phyloP scores from a whole-genome alignment of 1,140 invertebrate species.

The Plutomurus gul region DNA sequence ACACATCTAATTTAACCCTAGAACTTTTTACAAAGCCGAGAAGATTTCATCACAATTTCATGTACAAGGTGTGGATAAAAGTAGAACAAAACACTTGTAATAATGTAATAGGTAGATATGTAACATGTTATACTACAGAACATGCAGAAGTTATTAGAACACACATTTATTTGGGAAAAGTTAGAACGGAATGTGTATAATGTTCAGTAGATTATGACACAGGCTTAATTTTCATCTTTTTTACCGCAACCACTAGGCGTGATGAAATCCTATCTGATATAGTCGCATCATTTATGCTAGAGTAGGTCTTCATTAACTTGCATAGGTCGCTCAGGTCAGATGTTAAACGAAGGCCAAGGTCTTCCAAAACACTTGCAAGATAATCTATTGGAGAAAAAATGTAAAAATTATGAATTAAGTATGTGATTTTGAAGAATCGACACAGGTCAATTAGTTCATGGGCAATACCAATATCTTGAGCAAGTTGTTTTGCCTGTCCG shows the following conservation, averaged over 20 bases:
- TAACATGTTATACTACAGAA: no score
- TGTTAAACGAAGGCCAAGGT: constrained; percentile 43
- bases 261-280: constrained; percentile 40
- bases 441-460: neutral
- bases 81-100: no score
- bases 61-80: no score
- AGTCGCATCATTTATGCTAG: constrained; percentile 34
- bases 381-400: constrained; percentile 45
- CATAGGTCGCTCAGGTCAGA: constrained; percentile 39
- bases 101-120: no score
- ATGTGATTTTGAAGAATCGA: neutral
- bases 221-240: constrained; percentile 44
- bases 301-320: constrained; percentile 49
- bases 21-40: no score
- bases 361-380: constrained; percentile 49
- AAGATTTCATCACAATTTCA: neutral
- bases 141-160: no score
- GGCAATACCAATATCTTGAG: constrained; percentile 49
- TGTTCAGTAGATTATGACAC: neutral
- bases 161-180: no score
- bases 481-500: constrained; percentile 51
- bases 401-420: neutral
- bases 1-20: no score
- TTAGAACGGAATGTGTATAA: no score
- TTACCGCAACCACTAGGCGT: constrained; percentile 34